Percentiles rank a stretch among this genome's conserved stretches.
These are phyloP conservation scores for Crocodylus rhombifer DNA, from an alignment of 2,797 vertebrate species.

Conservation along the genomic window DNA sequence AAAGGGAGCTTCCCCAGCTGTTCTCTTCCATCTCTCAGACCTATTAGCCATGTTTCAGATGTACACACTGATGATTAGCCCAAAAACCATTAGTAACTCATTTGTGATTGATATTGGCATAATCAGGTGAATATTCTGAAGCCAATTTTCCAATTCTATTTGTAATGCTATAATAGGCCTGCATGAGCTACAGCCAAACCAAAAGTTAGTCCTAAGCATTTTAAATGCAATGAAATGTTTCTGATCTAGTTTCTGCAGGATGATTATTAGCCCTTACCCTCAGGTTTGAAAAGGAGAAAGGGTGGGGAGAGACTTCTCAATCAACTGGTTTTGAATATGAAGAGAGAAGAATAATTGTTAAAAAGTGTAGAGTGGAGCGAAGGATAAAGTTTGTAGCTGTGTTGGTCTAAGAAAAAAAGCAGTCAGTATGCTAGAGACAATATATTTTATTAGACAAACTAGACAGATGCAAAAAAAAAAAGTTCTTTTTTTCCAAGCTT, in stretches of 20 bases:
- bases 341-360: neutral
- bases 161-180: neutral
- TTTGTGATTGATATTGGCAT: neutral
- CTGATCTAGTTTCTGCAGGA: neutral
- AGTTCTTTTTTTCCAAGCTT: no score
- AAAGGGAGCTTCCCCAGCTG: constrained; percentile 15
- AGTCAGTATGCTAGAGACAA: no score
- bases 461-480: no score
- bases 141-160: neutral
- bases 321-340: rapidly evolving
- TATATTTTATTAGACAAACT: no score
- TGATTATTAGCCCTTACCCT: neutral
- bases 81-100: neutral
- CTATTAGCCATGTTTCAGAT: constrained; percentile 10
- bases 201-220: neutral
- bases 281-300: neutral
- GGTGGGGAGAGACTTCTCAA: no score
- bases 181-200: neutral
- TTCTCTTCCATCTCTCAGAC: constrained; percentile 49
- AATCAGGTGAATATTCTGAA: neutral
- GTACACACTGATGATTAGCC: neutral
- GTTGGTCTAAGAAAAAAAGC: no score
- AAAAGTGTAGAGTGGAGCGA: no score
- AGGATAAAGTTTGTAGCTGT: no score
- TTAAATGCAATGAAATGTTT: neutral